Percentiles rank a stretch among this genome's conserved stretches.
phyloP scores from a whole-genome alignment of 2,888 invertebrate species.

The Stictocephala bisonia region DNA sequence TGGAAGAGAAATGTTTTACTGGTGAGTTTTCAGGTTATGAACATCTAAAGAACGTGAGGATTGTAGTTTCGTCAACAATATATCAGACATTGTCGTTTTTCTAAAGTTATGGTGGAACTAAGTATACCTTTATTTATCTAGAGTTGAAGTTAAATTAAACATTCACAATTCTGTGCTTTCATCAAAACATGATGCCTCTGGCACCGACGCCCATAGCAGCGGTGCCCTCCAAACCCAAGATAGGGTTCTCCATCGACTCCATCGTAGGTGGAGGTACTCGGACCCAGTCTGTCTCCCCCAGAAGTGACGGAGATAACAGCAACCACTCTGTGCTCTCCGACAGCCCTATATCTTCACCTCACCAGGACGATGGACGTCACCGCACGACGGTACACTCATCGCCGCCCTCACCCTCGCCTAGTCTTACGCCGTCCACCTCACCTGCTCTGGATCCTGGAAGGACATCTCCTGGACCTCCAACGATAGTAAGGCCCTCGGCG shows the following conservation, averaged over 20 bases:
- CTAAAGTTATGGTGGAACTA: too few relatives aligned
- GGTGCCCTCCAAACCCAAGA: conserved; percentile 92
- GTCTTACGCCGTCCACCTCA: conserved; percentile 66
- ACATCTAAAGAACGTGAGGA: too few relatives aligned
- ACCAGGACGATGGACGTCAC: conserved; percentile 42
- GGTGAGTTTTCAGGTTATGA: too few relatives aligned
- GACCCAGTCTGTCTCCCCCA: conserved; percentile 63
- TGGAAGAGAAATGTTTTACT: too few relatives aligned
- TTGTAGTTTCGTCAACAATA: too few relatives aligned
- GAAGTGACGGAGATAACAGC: conserved; percentile 54
- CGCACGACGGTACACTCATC: conserved; percentile 40
- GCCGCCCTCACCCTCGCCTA: conserved; percentile 48
- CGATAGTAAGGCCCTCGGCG: conserved; percentile 63
- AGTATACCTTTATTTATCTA: too few relatives aligned
- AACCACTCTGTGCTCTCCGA: conserved; percentile 51
- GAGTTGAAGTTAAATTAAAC: too few relatives aligned
- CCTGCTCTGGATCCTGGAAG: conserved; percentile 64
- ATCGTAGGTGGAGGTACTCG: conserved; percentile 78
- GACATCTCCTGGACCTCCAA: conserved; percentile 56
- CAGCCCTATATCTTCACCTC: conserved; percentile 47
- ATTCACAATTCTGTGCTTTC: conserved; percentile 20
- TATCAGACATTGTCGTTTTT: too few relatives aligned
- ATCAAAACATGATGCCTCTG: conserved; percentile 88
- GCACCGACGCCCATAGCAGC: conserved; percentile 93
- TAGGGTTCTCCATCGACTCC: conserved; percentile 95